phyloP scores from a whole-genome alignment of 2,888 invertebrate genomes.

The Hydriomena furcata region DNA sequence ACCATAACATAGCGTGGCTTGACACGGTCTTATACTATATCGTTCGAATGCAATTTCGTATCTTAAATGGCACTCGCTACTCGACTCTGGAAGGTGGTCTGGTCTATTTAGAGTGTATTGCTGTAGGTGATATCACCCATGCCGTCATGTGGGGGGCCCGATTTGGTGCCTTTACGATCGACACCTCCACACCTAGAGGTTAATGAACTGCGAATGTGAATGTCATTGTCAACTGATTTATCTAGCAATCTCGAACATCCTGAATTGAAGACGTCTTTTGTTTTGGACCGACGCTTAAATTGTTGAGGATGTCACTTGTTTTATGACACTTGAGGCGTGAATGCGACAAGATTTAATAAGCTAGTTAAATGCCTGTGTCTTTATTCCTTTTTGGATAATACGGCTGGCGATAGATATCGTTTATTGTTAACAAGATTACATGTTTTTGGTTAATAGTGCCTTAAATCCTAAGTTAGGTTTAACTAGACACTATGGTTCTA shows the following conservation, averaged over 20 bases:
- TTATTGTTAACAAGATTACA: too few relatives aligned
- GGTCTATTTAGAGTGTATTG: slow-evolving; percentile 60
- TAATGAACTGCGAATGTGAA: slow-evolving; percentile 70
- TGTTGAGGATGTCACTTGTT: slow-evolving; percentile 17
- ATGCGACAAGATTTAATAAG: slow-evolving; percentile 4
- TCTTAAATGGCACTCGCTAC: slow-evolving; percentile 61
- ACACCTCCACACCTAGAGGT: slow-evolving; percentile 77
- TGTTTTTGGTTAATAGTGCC: too few relatives aligned
- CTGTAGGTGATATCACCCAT: slow-evolving; percentile 73
- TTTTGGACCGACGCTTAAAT: slow-evolving; percentile 13
- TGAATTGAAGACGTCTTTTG: slow-evolving; percentile 41
- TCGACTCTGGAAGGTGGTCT: slow-evolving; percentile 19
- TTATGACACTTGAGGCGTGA: slow-evolving; percentile 8
- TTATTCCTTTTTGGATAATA: too few relatives aligned
- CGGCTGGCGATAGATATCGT: too few relatives aligned
- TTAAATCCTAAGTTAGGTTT: too few relatives aligned
- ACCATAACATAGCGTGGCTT: neutral
- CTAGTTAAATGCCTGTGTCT: neutral
- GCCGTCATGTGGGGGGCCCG: slow-evolving; percentile 68
- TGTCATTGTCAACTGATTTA: slow-evolving; percentile 65
- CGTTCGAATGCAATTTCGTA: slow-evolving; percentile 62
- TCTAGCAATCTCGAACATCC: slow-evolving; percentile 49
- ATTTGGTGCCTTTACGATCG: slow-evolving; percentile 76
- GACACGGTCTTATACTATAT: slow-evolving; percentile 1
- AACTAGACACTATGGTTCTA: too few relatives aligned